Evolutionary conservation across 2,113 vertebrate genomes (phyloP), one percentile per base, ranked within the genome.

Genomic region (Corapipo altera): DNA sequence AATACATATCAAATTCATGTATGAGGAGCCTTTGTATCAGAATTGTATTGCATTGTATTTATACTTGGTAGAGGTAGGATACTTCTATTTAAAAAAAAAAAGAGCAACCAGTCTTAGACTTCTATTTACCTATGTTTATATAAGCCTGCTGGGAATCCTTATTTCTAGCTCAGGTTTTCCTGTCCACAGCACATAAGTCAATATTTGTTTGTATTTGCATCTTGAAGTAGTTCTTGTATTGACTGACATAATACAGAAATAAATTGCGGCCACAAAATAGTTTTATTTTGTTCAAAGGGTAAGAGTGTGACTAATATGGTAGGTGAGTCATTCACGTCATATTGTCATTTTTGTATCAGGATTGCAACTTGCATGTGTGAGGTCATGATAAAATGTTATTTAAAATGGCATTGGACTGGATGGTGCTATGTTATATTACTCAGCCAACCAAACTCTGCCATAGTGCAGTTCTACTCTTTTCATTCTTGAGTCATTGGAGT

Each of bases 161-260:
- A 95, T 89, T 89, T 95, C 96, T 96, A 89, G 94, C 89, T 97
- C 95, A 93, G 94, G 85, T 93, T 95, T 92, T 93, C 70, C 58
- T 94, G 65, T 91, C 96, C 76, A 64, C 87, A 94, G 95, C 94
- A 93, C 93, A 77, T 95, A 96, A 96, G 91, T 96, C 96, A 95
- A 74, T 89, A 95, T 95, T 96, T 97, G 90, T 94, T 95, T 95
- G 94, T 95, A 97, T 90, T 95, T 97, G 91, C 96, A 95, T 95
- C 93, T 96, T 92, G 71, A 96, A 87, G 91, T 87, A 79, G 58
- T 95, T 84, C 93, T 43, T 94, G 55, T 67, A 96, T 93, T 95
- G 95, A 91, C 91, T 96, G 96, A 71, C 85, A 94, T 74, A 52
- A 32, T 85, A 37, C 69, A 95, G 91, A 91, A 97, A 95, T 89